Base-by-base conservation (phyloP, 2,797 vertebrate species). In the Setipinna tenuifilis region DNA sequence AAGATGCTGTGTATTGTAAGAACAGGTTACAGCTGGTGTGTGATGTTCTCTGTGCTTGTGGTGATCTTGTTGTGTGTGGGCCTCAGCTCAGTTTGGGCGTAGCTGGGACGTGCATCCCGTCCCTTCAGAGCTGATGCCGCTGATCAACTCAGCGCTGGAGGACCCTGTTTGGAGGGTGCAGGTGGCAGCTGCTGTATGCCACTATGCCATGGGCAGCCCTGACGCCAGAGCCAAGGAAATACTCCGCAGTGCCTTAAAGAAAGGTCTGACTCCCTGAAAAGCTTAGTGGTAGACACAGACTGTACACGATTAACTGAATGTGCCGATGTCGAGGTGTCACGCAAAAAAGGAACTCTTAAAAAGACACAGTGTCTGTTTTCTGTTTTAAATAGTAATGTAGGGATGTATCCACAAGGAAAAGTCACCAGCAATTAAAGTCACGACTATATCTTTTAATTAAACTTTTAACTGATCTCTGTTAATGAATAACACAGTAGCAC, bases 171-270 rank as follows among this genome's bases (percentile, higher is more conserved):
- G 83, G 81, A 91, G 89, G 0, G 94, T 96, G 81, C 92, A 85
- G 90, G 92, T 95, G 91, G 94, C 95, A 46, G 94, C 95, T 14
- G 94, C 95, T 0, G 19, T 96, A 71, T 95, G 93, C 86, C 95
- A 93, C 2, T 95, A 93, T 31, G 88, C 91, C 82, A 92, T 92
- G 65, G 90, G 88, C 81, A 87, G 88, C 31, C 85, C 91, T 44
- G 93, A 93, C 62, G 35, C 83, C 46, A 83, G 81, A 19, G 93
- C 95, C 83, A 90, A 9, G 48, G 85, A 91, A 48, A 91, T 96
- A 86, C 92, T 96, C 88, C 87, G 86, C 61, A 90, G 86, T 35
- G 89, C 86, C 62, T 88, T 96, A 84, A 68, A 89, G 35, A 85
- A 93, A 48, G 94, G 95, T 96, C 82, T 87, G 91, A 21, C 16